Evolutionary conservation across 2,888 invertebrate genomes (phyloP).

Genomic region (Andrena camellia): DNA sequence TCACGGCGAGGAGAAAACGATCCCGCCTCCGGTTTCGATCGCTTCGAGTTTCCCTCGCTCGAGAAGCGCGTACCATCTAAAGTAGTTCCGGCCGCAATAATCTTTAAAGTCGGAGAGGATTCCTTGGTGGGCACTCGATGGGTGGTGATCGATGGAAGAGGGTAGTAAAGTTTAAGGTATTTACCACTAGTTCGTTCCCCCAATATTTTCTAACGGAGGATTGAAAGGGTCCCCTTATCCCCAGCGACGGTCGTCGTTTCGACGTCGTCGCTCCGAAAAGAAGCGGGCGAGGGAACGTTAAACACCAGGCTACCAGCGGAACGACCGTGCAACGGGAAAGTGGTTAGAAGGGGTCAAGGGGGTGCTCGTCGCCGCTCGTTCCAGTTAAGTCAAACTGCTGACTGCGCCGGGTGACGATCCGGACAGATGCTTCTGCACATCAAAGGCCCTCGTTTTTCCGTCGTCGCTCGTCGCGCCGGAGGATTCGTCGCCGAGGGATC

Average conservation of each 20-base stretch:
- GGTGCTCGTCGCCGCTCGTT: conserved; percentile 62
- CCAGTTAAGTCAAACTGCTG: conserved; percentile 69
- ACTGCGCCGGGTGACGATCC: conserved; percentile 59
- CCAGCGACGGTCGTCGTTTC: background rate
- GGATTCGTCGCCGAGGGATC: background rate
- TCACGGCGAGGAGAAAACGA: conserved; percentile 2
- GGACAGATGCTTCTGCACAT: conserved; percentile 46
- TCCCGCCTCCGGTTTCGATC: background rate
- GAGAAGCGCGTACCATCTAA: background rate
- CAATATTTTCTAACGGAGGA: conserved; percentile 2
- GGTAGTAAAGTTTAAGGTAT: background rate
- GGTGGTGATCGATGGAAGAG: no score
- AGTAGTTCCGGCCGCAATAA: background rate
- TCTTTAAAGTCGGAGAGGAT: no score
- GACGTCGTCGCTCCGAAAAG: conserved; percentile 7
- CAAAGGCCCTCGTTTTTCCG: conserved; percentile 21
- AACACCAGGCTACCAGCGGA: conserved; percentile 59
- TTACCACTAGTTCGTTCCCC: background rate
- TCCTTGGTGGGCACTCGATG: no score
- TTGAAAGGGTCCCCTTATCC: conserved; percentile 12
- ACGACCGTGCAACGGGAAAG: conserved; percentile 59
- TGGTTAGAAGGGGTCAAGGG: conserved; percentile 70
- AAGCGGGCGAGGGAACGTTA: conserved; percentile 63
- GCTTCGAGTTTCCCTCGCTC: conserved; percentile 1
- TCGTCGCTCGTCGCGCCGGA: background rate